Percentiles rank a stretch among this genome's conserved stretches.
phyloP scores from a whole-genome alignment of 2,888 invertebrate genomes.

The Apeira syringaria region DNA sequence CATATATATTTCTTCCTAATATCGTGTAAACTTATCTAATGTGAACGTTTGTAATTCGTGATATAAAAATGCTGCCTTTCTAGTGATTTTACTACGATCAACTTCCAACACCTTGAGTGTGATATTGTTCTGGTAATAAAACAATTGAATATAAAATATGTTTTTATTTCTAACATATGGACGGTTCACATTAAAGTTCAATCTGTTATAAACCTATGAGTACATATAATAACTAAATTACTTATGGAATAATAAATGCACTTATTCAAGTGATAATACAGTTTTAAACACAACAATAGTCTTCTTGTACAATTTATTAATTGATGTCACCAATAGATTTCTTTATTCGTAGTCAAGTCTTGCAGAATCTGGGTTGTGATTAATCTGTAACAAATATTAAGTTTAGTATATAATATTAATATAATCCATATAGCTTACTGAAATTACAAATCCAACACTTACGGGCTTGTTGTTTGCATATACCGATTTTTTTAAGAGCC shows the following conservation, averaged over 20 bases:
- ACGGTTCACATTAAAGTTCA: slow-evolving; percentile 18
- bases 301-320: too few species aligned
- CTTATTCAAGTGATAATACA: too few species aligned
- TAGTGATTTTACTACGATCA: slow-evolving; percentile 31
- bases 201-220: too few species aligned
- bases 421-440: too few species aligned
- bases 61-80: slow-evolving; percentile 46
- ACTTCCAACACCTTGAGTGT: slow-evolving; percentile 42
- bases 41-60: slow-evolving; percentile 20
- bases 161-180: slow-evolving; percentile 24
- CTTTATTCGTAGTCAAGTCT: slow-evolving; percentile 86
- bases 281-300: too few species aligned
- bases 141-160: slow-evolving; percentile 26
- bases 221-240: too few species aligned
- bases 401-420: too few species aligned
- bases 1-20: too few species aligned
- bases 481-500: too few species aligned
- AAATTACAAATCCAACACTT: too few species aligned
- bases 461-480: too few species aligned
- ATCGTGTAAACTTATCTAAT: slow-evolving; percentile 4
- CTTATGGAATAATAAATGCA: too few species aligned
- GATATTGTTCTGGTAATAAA: slow-evolving; percentile 54
- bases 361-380: slow-evolving; percentile 87
- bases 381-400: slow-evolving; percentile 65
- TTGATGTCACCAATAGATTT: slow-evolving; percentile 85